Percentiles rank a stretch among this genome's conserved stretches.
Evolutionary conservation across 2,797 vertebrate genomes (phyloP).

Genomic region (Enoplosus armatus): DNA sequence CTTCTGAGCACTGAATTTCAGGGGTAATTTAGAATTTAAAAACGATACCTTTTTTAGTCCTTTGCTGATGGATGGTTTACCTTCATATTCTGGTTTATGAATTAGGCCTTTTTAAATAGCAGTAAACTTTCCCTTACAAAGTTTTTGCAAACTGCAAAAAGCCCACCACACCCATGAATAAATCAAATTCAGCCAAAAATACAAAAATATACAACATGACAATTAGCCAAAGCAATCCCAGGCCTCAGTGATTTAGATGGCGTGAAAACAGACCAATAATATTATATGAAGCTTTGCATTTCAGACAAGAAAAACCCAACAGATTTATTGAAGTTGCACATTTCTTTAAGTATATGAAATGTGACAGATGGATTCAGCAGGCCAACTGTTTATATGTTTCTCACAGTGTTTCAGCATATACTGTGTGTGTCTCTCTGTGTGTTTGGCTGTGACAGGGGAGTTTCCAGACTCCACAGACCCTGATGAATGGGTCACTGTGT

Average conservation of each 20-base stretch:
- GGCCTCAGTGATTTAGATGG: slow-evolving; percentile 63
- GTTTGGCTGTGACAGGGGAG: slow-evolving; percentile 82
- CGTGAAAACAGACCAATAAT: slow-evolving; percentile 67
- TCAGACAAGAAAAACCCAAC: slow-evolving; percentile 56
- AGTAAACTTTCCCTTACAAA: slow-evolving; percentile 38
- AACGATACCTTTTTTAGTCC: slow-evolving; percentile 5
- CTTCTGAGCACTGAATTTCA: neutral
- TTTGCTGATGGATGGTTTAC: slow-evolving; percentile 34
- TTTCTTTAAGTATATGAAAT: slow-evolving; percentile 60
- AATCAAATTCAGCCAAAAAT: slow-evolving; percentile 63
- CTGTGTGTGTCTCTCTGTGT: slow-evolving; percentile 36
- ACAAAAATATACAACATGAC: slow-evolving; percentile 59
- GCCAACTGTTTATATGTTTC: slow-evolving; percentile 63
- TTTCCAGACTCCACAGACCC: slow-evolving; percentile 77
- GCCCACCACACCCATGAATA: slow-evolving; percentile 66
- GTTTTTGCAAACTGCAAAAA: slow-evolving; percentile 57
- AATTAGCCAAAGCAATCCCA: slow-evolving; percentile 59
- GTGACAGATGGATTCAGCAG: slow-evolving; percentile 63
- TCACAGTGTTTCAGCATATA: slow-evolving; percentile 53
- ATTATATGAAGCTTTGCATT: slow-evolving; percentile 72
- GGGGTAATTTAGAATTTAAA: slow-evolving; percentile 26
- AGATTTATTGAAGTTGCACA: slow-evolving; percentile 68
- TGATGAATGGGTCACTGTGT: slow-evolving; percentile 80
- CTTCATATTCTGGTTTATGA: slow-evolving; percentile 41
- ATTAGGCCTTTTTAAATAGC: slow-evolving; percentile 46